Evolutionary conservation across 2,888 invertebrate genomes (phyloP), one percentile per base, ranked within the genome.

Genomic region (Loripinus fragilis): DNA sequence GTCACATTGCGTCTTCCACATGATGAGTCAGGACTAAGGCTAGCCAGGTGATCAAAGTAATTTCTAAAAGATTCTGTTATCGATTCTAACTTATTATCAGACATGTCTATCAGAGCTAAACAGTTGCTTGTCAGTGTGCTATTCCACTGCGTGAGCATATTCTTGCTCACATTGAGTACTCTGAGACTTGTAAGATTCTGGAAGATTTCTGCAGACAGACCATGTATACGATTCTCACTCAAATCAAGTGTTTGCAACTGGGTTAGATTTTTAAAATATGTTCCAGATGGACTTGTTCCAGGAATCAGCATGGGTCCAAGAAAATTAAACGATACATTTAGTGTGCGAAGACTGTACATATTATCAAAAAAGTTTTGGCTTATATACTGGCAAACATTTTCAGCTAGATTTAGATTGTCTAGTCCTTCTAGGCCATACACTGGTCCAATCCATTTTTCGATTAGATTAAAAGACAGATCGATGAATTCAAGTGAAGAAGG

Each of bases 401-500:
- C 65, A 12, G 86, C 78, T 8, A 86, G 52, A 55, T 83, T 80
- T 5, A 86, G 42, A 35, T 72, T 33, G 20, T 42, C 71, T 0
- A 86, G 15, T 30, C 64, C 45, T 28, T 74, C 50, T 8, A 82
- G 30, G 15, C 86, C 86, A 17, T 35, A n/a, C 17, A 83, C 67
- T 0, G 74, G 70, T 3, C 76, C 80, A 0, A 55, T n/a, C 75
- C 80, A 82, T 20, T n/a, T 12, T 20, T 42, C 20, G 2, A 85
- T 28, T 15, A 81, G 28, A 66, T 85, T 85, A 17, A 71, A 82
- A 0, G 82, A 81, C 2, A 85, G 15, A 55, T 85, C 71, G 1
- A 85, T 12, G 15, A 28, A 30, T 15, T 33, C 20, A 0, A 82
- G 68, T 10, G 50, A 33, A 0, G 33, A 35, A 17, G 77, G 71